Evolutionary conservation across 2,888 invertebrate genomes (phyloP).

Genomic region (Chromoteleia sp.): DNA sequence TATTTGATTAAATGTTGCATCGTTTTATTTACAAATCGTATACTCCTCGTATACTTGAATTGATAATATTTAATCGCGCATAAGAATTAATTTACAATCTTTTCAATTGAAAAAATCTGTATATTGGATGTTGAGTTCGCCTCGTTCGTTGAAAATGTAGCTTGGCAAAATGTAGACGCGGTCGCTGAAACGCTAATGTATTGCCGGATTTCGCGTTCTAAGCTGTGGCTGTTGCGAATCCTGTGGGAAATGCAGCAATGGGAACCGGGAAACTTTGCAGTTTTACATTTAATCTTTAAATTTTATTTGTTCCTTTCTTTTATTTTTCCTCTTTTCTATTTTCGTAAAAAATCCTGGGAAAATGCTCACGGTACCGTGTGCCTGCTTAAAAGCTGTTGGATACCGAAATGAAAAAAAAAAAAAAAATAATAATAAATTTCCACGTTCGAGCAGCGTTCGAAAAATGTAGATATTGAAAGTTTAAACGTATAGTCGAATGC

Average conservation of each 20-base stretch:
- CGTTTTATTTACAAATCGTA: not conserved
- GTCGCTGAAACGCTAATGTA: conserved; percentile 71
- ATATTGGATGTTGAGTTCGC: conserved; percentile 37
- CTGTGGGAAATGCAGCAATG: conserved; percentile 70
- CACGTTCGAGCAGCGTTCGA: conserved; percentile 11
- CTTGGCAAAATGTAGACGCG: conserved; percentile 69
- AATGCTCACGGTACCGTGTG: conserved; percentile 46
- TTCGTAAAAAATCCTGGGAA: conserved; percentile 68
- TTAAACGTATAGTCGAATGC: conserved; percentile 9
- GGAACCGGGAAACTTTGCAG: conserved; percentile 68
- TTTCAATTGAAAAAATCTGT: conserved; percentile 42
- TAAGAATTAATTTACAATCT: conserved; percentile 14
- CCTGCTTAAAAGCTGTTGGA: conserved; percentile 52
- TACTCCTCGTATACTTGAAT: not conserved
- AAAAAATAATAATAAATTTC: too few relatives aligned
- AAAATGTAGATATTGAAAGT: conserved; percentile 42
- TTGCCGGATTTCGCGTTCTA: conserved; percentile 71
- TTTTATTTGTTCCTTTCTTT: conserved; percentile 63
- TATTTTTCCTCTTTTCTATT: conserved; percentile 55
- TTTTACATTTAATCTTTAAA: conserved; percentile 71
- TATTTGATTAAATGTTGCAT: conserved; percentile 3
- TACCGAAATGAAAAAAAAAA: conserved; percentile 47
- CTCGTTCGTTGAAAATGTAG: conserved; percentile 55
- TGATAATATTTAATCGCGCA: not conserved
- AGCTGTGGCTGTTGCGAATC: conserved; percentile 70